Base-by-base conservation (phyloP, 2,888 invertebrate species). In the Cephonodes hylas region DNA sequence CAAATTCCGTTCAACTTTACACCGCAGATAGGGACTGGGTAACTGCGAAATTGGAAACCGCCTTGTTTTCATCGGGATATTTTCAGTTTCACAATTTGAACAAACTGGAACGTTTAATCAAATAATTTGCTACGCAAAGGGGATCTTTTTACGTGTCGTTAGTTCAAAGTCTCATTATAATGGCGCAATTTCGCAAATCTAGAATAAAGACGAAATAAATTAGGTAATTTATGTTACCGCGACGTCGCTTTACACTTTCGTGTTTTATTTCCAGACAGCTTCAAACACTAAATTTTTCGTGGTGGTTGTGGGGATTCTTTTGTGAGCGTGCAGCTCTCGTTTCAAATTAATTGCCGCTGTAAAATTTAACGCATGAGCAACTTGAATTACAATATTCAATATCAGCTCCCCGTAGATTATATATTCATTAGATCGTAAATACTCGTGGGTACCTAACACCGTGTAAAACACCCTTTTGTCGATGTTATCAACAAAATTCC, bases 401-500 rank as follows among this genome's bases (percentile, higher is more conserved):
- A 34, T 8, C 34, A 22, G n/a, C 10, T 25, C 18, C 25, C 48
- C 10, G 31, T 42, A 13, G 15, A 23, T 59, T 48, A 20, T 27
- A 31, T 59, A 59, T 59, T 38, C 57, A 61, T 61, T 45, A 46
- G 45, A 46, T 61, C 60, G 58, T 58, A 58, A 46, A 61, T 58
- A 61, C 42, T 13, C 38, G 46, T 58, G 58, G 44, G 58, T 58
- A 58, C 61, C 57, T 46, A 61, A 61, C 44, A 66, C 67, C 61
- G 70, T 45, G 67, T 72, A 68, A 74, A 73, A 69, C 72, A 64
- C 69, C 64, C 66, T 69, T 38, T 65, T 71, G 72, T 74, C 66
- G 82, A 83, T 83, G 73, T 69, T 82, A 84, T 85, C 84, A 71
- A 71, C 69, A 71, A 74, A 76, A 78, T 79, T 76, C 76, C 72